Conservation (phyloP, 2,113 vertebrate species). For the Silurus glanis region DNA sequence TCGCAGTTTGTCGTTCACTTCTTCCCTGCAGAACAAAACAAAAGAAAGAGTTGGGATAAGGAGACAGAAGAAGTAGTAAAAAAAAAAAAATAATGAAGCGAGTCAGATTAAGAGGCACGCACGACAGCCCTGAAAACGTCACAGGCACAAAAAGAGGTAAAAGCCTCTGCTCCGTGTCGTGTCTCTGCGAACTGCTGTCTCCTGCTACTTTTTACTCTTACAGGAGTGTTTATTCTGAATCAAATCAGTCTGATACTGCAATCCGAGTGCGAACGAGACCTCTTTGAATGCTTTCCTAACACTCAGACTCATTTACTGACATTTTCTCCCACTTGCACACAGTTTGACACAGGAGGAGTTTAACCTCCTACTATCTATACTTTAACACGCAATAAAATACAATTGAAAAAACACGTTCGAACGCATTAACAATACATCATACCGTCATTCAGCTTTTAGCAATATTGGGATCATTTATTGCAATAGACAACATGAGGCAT, state of each 20-base stretch:
- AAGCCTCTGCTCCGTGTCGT: neutral
- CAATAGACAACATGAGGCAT: neutral
- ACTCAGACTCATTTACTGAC: slow-evolving; percentile 23
- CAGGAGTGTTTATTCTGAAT: slow-evolving; percentile 37
- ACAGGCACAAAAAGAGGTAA: slow-evolving; percentile 22
- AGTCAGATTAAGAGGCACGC: slow-evolving; percentile 11
- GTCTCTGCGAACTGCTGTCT: neutral
- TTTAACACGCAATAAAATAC: no score
- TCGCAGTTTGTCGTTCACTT: slow-evolving; percentile 93
- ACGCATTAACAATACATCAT: neutral
- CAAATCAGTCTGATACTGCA: slow-evolving; percentile 37
- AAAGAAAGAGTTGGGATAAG: slow-evolving; percentile 2
- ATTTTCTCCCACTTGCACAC: neutral
- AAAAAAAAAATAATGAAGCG: neutral
- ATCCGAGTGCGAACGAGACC: slow-evolving; percentile 33
- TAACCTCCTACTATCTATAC: neutral
- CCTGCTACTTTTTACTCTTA: neutral
- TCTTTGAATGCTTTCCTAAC: slow-evolving; percentile 25
- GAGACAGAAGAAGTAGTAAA: neutral
- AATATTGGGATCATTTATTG: neutral
- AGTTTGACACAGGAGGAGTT: neutral
- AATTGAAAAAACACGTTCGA: no score
- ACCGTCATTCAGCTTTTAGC: neutral
- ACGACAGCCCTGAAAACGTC: neutral
- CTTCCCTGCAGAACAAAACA: slow-evolving; percentile 77